These are phyloP conservation scores for Callorhinus ursinus DNA, from an alignment of 2,113 vertebrate genomes.

Conservation along the genomic window DNA sequence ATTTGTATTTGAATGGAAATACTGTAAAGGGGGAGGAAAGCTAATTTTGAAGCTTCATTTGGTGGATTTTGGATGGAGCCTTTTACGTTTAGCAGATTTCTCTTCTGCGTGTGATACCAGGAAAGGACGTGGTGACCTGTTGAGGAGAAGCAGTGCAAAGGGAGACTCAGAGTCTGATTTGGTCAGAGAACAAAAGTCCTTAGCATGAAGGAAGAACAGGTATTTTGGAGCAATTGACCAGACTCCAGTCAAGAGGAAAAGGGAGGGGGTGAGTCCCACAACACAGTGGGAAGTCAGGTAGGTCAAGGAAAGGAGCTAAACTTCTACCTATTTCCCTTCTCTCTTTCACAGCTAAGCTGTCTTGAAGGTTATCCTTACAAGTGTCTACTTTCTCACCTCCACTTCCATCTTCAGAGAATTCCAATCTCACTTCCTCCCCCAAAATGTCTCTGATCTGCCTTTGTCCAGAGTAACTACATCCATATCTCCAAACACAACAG, in stretches of 20 bases:
- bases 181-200: neutral
- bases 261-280: neutral
- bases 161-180: neutral
- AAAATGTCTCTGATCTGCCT: neutral
- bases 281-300: no score
- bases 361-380: neutral
- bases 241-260: neutral
- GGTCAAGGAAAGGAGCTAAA: neutral
- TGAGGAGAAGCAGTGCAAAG: neutral
- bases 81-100: neutral
- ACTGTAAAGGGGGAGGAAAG: neutral
- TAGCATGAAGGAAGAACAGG: neutral
- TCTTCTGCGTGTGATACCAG: neutral
- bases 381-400: neutral
- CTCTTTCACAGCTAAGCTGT: neutral
- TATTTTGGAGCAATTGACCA: neutral
- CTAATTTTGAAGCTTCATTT: neutral
- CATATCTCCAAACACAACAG: neutral
- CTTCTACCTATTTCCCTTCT: neutral
- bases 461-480: neutral
- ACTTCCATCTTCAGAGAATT: neutral
- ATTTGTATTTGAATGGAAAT: neutral
- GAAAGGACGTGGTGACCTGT: accelerated
- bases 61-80: neutral
- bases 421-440: neutral